Evolutionary conservation across 2,113 vertebrate genomes (phyloP), one percentile per base, ranked within the genome.

Genomic region (Eclectus roratus): DNA sequence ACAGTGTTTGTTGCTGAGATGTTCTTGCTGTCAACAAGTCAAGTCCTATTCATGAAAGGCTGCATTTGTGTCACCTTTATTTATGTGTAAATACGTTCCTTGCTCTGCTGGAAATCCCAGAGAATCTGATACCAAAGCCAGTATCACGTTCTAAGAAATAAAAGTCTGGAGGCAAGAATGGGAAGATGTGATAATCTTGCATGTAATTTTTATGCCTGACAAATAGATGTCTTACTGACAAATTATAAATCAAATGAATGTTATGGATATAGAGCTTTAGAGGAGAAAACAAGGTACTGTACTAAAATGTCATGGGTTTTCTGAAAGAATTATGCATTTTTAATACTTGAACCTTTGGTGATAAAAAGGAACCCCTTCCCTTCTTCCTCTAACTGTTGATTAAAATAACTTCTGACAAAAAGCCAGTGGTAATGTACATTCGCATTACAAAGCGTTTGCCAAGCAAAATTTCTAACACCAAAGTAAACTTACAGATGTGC

Each of bases 321-420:
- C 86, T 37, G 1, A 73, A 83, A 70, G 16, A 66, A 71, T 16
- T 23, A 11, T 10, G 5, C 8, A 20, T 86, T 85, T 74, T 78
- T 31, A 53, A 47, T 84, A 27, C 19, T 60, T 73, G 23, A 86
- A 71, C 35, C 47, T 74, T 73, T 63, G 17, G 23, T 78, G 12
- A 28, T 60, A 44, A 20, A 8, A 65, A 69, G 21, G 41, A 96
- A 41, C 7, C 4, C 5, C 27, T 88, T 69, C 18, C 37, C 23
- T 24, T 4, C 3, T 23, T 68, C 23, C 11, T 69, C 7, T 3
- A 8, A 7, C 50, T 58, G 20, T 56, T 0, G 0, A 19, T 84
- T 63, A 28, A 46, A 83, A 18, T 43, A 72, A 73, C 37, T 83
- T 50, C 39, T 93, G 69, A 47, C 18, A 63, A 77, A 77, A 88